Conservation (phyloP, 2,797 vertebrate genomes). For the Lycodopsis pacificus region DNA sequence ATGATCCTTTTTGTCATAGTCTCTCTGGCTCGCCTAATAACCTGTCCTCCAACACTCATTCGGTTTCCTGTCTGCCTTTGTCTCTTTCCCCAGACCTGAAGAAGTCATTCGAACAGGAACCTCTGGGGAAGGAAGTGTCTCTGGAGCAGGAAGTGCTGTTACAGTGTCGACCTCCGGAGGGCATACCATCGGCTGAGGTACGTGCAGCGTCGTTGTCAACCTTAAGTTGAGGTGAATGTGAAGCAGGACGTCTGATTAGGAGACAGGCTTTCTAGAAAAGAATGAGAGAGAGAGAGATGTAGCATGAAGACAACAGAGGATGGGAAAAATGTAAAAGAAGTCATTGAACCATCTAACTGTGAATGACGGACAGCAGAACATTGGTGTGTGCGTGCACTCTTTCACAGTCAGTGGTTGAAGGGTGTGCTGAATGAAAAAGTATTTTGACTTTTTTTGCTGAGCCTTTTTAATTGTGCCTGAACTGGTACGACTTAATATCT, state of each 20-base stretch:
- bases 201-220: conserved; percentile 14
- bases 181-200: conserved; percentile 95
- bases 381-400: conserved; percentile 18
- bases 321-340: conserved; percentile 23
- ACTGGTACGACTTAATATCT: not conserved
- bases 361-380: conserved; percentile 53
- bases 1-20: not conserved
- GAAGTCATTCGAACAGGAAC: conserved; percentile 97
- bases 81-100: conserved; percentile 87
- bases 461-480: not conserved
- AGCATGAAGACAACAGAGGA: conserved; percentile 31
- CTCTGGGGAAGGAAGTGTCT: conserved; percentile 95
- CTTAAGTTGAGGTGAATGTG: conserved; percentile 32
- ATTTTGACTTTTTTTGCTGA: conserved; percentile 6
- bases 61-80: conserved; percentile 9
- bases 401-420: conserved; percentile 14
- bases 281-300: not conserved
- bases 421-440: conserved; percentile 22
- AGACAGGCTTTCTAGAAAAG: conserved; percentile 7
- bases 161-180: conserved; percentile 96
- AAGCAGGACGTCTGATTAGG: conserved; percentile 25
- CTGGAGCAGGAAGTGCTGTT: conserved; percentile 96
- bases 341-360: conserved; percentile 17
- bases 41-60: not conserved
- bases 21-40: conserved; percentile 8